These are phyloP conservation scores for Melanotaenia pygmaea DNA, from an alignment of 2,797 vertebrate genomes.

Conservation along the genomic window DNA sequence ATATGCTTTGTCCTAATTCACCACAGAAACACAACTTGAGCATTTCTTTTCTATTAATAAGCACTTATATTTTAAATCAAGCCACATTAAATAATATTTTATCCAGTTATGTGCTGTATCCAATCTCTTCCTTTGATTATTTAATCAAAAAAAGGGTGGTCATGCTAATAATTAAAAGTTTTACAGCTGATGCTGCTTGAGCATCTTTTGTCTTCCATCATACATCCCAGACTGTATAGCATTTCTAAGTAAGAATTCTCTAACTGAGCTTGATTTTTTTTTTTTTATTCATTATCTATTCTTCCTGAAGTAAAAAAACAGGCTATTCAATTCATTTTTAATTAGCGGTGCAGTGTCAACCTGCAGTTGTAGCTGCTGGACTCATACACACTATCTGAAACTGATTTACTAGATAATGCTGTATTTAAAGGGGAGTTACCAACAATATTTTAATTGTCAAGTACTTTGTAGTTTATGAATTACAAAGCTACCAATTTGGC, in stretches of 20 bases:
- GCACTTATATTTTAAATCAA: neutral
- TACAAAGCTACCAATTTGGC: constrained; percentile 1
- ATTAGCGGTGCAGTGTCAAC: neutral
- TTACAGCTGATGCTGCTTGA: neutral
- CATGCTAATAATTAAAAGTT: neutral
- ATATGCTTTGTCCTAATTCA: neutral
- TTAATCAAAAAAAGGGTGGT: neutral
- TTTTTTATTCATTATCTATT: neutral
- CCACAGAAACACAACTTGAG: neutral
- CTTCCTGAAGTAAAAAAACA: neutral
- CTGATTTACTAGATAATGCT: constrained; percentile 5
- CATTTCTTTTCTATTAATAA: neutral
- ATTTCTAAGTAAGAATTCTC: neutral
- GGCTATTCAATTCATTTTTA: neutral
- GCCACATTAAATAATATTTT: neutral
- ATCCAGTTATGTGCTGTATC: neutral
- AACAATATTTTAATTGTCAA: constrained; percentile 8
- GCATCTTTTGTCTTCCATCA: neutral
- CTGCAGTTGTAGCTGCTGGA: neutral
- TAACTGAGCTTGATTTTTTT: neutral
- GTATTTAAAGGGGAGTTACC: neutral
- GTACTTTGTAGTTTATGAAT: constrained; percentile 12
- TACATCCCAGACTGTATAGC: neutral
- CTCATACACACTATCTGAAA: neutral
- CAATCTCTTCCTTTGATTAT: neutral